These are phyloP conservation scores for Sinocyclocheilus maitianheensis DNA, from an alignment of 2,113 vertebrate genomes.

Conservation along the genomic window DNA sequence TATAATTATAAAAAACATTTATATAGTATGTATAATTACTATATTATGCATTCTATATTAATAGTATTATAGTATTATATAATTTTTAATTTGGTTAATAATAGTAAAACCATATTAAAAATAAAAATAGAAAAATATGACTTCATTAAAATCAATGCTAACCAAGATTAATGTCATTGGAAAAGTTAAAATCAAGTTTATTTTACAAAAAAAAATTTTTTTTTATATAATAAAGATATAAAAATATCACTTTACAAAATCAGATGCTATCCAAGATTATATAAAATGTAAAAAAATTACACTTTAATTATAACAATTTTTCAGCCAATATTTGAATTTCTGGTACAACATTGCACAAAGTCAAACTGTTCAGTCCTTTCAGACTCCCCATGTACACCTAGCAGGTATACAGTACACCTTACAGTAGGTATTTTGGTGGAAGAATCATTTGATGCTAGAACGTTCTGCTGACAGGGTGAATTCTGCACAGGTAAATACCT, in stretches of 20 bases:
- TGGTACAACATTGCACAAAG: no score
- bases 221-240: no score
- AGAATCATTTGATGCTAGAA: not conserved
- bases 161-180: not conserved
- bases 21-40: no score
- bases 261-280: no score
- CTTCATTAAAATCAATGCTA: not conserved
- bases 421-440: not conserved
- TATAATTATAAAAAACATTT: no score
- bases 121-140: not conserved
- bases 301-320: not conserved
- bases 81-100: no score
- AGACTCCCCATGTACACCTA: not conserved
- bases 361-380: not conserved
- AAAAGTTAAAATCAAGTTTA: not conserved
- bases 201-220: no score
- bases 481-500: conserved; percentile 28
- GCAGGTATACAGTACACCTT: not conserved
- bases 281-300: not conserved
- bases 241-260: no score
- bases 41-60: no score
- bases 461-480: conserved; percentile 50
- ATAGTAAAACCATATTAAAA: no score
- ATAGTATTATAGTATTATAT: no score
- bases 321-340: no score